A percentile compares a stretch with the other conserved stretches of the same genome.
These are phyloP conservation scores for Nesidiocoris tenuis DNA, from an alignment of 2,888 invertebrate genomes.

Conservation along the genomic window DNA sequence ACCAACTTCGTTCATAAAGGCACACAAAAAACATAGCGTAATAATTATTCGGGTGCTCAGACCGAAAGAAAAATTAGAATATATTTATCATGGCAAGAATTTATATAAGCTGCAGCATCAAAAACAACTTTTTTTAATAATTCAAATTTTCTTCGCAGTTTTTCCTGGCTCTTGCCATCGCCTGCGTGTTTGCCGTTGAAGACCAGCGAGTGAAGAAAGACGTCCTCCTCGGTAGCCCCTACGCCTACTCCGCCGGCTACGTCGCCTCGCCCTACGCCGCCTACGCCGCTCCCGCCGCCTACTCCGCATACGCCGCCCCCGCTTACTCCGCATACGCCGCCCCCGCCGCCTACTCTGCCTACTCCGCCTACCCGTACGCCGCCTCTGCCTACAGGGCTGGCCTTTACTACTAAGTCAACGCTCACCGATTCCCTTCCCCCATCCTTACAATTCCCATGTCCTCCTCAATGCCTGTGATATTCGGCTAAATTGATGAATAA, in stretches of 20 bases:
- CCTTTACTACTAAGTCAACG: constrained; percentile 33
- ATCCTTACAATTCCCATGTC: background rate
- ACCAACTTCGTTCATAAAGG: no score
- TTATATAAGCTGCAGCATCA: no score
- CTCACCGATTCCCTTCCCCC: background rate
- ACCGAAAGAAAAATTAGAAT: no score
- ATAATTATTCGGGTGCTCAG: no score
- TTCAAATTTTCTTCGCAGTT: constrained; percentile 44
- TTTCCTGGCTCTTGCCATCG: constrained; percentile 49
- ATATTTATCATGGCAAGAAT: no score
- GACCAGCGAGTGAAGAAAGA: constrained; percentile 48
- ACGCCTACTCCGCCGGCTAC: constrained; percentile 42
- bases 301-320: background rate
- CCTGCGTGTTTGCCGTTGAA: constrained; percentile 48
- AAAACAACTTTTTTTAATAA: no score
- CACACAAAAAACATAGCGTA: no score
- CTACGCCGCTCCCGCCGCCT: constrained; percentile 3
- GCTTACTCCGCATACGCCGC: constrained; percentile 22
- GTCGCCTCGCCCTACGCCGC: constrained; percentile 24
- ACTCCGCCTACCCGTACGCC: constrained; percentile 8
- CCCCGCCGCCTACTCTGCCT: constrained; percentile 33
- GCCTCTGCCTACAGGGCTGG: constrained; percentile 28
- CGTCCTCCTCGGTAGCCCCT: constrained; percentile 43
- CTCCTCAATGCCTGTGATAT: constrained; percentile 29
- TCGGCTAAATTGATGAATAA: constrained; percentile 29